These are phyloP conservation scores for Dicerorhinus sumatrensis DNA, from an alignment of 2,113 vertebrate genomes.

Conservation along the genomic window DNA sequence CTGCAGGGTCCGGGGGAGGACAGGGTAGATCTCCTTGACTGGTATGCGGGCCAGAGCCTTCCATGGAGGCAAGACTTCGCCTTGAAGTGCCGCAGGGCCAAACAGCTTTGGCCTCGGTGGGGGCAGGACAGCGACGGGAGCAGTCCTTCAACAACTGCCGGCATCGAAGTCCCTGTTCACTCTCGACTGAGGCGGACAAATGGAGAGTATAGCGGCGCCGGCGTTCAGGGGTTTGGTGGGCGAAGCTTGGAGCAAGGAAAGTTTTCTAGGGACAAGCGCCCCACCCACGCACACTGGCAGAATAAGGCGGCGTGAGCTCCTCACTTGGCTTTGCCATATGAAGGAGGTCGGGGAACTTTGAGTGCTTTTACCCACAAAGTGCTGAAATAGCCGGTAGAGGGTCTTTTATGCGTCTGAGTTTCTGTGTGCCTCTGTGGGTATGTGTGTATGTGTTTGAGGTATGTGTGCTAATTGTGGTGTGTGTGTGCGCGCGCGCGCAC, in stretches of 20 bases:
- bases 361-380: not conserved
- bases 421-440: not conserved
- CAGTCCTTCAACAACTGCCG: not conserved
- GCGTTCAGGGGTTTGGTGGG: not conserved
- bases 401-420: accelerated
- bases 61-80: not conserved
- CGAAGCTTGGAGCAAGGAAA: not conserved
- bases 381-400: not conserved
- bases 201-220: accelerated
- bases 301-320: not conserved
- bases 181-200: not conserved
- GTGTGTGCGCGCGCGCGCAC: accelerated
- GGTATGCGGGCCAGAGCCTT: too few relatives aligned
- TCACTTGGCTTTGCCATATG: not conserved
- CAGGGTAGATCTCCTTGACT: not conserved
- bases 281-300: not conserved
- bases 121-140: accelerated
- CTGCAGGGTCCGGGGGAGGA: accelerated
- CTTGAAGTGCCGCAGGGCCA: too few relatives aligned
- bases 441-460: not conserved
- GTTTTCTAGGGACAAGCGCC: not conserved
- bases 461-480: too few relatives aligned
- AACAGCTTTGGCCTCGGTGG: not conserved
- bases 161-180: not conserved
- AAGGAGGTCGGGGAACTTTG: not conserved